Conservation (phyloP, 1,140 invertebrate species). For the Dendrolimus punctatus region DNA sequence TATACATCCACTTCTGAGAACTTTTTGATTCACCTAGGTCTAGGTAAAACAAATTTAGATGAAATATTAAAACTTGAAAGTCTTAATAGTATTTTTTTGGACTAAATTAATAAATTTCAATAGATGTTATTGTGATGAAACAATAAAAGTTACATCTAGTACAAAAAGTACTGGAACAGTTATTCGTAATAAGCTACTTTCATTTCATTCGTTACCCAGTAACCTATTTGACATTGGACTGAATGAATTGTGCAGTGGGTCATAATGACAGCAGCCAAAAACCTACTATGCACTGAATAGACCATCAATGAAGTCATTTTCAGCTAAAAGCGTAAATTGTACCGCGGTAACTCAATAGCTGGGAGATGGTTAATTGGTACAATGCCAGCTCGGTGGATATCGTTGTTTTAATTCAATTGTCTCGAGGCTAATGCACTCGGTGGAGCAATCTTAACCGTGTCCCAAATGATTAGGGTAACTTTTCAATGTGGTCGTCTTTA, state of each 20-base stretch:
- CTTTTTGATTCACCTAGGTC: too few relatives aligned
- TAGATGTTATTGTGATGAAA: too few relatives aligned
- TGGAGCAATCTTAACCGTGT: slow-evolving; percentile 24
- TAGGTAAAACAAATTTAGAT: too few relatives aligned
- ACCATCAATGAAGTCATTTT: slow-evolving; percentile 50
- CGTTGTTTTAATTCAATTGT: slow-evolving; percentile 49
- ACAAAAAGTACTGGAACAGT: too few relatives aligned
- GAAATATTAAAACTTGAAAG: too few relatives aligned
- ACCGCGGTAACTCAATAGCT: slow-evolving; percentile 34
- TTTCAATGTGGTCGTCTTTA: slow-evolving; percentile 8
- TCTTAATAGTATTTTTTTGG: too few relatives aligned
- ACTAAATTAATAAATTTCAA: too few relatives aligned
- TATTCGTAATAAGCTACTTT: too few relatives aligned
- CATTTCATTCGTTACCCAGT: neutral
- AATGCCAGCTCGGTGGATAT: slow-evolving; percentile 46
- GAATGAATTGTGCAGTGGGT: too few relatives aligned
- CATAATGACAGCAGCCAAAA: slow-evolving; percentile 20
- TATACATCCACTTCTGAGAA: too few relatives aligned
- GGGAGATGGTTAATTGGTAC: slow-evolving; percentile 49
- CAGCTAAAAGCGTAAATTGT: slow-evolving; percentile 50
- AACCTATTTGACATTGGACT: neutral
- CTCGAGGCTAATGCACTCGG: slow-evolving; percentile 28
- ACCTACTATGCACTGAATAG: slow-evolving; percentile 29
- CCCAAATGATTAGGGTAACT: slow-evolving; percentile 19
- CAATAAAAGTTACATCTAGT: too few relatives aligned